Conservation (phyloP, 2,113 vertebrate species). For the Condylura cristata region DNA sequence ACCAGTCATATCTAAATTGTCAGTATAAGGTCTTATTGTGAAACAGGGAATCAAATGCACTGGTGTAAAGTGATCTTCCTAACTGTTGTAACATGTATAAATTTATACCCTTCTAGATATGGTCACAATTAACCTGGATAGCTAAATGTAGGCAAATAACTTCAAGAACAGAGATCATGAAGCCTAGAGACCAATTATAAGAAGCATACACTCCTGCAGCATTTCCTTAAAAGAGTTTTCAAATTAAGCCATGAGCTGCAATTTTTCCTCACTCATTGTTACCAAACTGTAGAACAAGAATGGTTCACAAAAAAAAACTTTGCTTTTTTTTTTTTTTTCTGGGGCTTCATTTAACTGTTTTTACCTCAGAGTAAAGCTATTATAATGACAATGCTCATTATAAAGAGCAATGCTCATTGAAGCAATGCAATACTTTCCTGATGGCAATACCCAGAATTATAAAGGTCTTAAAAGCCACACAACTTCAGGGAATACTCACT, state of each 20-base stretch:
- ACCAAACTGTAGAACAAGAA: slow-evolving; percentile 42
- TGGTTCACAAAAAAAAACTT: slow-evolving; percentile 60
- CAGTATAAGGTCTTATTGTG: background rate
- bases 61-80: slow-evolving; percentile 20
- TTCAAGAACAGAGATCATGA: slow-evolving; percentile 30
- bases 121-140: slow-evolving; percentile 48
- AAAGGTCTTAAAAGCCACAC: slow-evolving; percentile 50
- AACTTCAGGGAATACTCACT: slow-evolving; percentile 50
- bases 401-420: slow-evolving; percentile 16
- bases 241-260: slow-evolving; percentile 9
- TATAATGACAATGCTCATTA: slow-evolving; percentile 65
- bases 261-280: slow-evolving; percentile 35
- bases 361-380: slow-evolving; percentile 60
- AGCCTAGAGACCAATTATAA: slow-evolving; percentile 55
- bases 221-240: slow-evolving; percentile 35
- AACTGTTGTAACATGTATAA: background rate
- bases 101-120: slow-evolving; percentile 52
- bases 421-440: slow-evolving; percentile 30
- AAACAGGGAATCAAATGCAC: slow-evolving; percentile 32
- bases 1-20: background rate
- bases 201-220: background rate
- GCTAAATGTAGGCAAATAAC: slow-evolving; percentile 29
- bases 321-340: slow-evolving; percentile 55
- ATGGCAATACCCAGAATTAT: slow-evolving; percentile 59
- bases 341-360: slow-evolving; percentile 62